A percentile compares a stretch with the other conserved stretches of the same genome.
Evolutionary conservation across 1,140 invertebrate genomes (phyloP).

Genomic region (Protaetia brevitarsis): DNA sequence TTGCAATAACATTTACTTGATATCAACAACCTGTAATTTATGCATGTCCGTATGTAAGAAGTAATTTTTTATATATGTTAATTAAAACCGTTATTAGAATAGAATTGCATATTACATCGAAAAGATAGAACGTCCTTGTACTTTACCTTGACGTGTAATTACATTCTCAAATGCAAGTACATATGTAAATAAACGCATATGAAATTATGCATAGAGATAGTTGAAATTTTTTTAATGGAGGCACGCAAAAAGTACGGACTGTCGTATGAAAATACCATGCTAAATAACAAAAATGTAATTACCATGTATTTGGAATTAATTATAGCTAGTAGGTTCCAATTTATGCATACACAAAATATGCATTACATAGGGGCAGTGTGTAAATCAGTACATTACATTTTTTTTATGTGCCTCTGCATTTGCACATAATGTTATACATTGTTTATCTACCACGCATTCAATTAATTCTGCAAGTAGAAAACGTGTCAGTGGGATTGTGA

Average conservation of each 20-base stretch:
- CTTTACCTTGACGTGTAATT: conserved; percentile 1
- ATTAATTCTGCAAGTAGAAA: background rate
- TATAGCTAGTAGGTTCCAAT: too few species aligned
- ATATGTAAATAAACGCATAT: background rate
- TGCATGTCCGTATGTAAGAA: background rate
- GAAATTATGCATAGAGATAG: background rate
- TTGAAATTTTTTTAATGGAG: background rate
- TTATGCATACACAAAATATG: too few species aligned
- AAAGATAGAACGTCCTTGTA: conserved; percentile 11
- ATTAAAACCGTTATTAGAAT: conserved; percentile 2
- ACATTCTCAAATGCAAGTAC: background rate
- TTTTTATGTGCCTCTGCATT: too few species aligned
- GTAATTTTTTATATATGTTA: background rate
- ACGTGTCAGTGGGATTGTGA: background rate
- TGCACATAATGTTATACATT: background rate
- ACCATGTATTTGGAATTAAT: too few species aligned
- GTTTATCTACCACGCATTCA: background rate
- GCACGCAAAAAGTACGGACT: background rate
- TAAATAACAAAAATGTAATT: background rate
- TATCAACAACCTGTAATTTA: too few species aligned
- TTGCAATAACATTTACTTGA: too few species aligned
- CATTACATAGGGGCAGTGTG: too few species aligned
- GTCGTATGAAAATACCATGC: background rate
- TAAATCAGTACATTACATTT: too few species aligned
- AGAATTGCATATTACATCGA: background rate